Percentiles rank a stretch among this genome's conserved stretches.
Evolutionary conservation across 2,888 invertebrate genomes (phyloP).

Genomic region (Plebejus melissa): DNA sequence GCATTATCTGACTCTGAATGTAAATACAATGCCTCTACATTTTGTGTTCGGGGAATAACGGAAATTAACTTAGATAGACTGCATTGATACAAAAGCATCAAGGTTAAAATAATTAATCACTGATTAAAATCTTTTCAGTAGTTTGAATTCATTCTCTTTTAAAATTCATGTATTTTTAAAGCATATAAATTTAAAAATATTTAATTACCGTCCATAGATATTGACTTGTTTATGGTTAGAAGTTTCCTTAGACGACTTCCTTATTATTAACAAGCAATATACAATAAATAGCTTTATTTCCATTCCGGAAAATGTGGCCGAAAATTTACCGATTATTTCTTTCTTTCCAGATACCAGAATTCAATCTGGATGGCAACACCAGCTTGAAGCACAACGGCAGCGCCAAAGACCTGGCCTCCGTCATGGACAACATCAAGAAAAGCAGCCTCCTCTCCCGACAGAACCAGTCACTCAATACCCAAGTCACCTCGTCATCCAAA

Average conservation of each 20-base stretch:
- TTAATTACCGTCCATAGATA: background rate
- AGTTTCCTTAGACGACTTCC: background rate
- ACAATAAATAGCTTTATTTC: background rate
- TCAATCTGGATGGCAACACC: slow-evolving; percentile 79
- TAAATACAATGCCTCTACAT: slow-evolving; percentile 14
- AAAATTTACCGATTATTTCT: slow-evolving; percentile 26
- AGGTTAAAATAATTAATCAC: slow-evolving; percentile 6
- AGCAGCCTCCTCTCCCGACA: slow-evolving; percentile 75
- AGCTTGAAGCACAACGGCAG: slow-evolving; percentile 75
- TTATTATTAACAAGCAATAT: background rate
- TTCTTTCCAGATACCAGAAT: slow-evolving; percentile 76
- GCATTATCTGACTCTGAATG: slow-evolving; percentile 2
- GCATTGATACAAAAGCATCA: background rate
- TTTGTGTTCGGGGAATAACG: slow-evolving; percentile 22
- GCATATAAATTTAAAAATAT: background rate
- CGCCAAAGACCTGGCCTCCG: slow-evolving; percentile 81
- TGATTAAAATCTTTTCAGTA: background rate
- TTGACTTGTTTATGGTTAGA: background rate
- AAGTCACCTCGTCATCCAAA: slow-evolving; percentile 75
- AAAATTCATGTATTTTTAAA: background rate
- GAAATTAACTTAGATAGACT: slow-evolving; percentile 11
- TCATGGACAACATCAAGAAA: slow-evolving; percentile 86
- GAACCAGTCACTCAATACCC: slow-evolving; percentile 69
- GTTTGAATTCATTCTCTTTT: background rate
- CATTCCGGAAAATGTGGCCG: background rate